phyloP scores from a whole-genome alignment of 2,888 invertebrate genomes.

The Troides helena region DNA sequence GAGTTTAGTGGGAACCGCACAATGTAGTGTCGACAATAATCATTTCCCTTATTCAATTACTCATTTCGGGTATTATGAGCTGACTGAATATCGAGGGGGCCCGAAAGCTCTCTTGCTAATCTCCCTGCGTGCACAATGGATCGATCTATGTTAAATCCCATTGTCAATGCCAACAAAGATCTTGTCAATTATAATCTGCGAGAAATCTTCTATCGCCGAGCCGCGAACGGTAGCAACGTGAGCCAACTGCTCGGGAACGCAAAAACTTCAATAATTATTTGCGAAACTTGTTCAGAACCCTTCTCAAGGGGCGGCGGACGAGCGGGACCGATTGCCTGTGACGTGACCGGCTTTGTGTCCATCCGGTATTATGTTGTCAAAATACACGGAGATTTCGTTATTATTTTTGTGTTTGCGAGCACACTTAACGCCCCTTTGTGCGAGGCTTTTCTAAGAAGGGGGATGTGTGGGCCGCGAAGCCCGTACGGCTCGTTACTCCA shows the following conservation, averaged over 20 bases:
- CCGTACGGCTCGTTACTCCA: conserved; percentile 54
- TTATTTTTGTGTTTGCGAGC: conserved; percentile 79
- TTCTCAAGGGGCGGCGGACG: conserved; percentile 72
- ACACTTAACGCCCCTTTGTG: conserved; percentile 78
- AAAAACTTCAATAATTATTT: conserved; percentile 72
- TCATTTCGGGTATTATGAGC: conserved; percentile 56
- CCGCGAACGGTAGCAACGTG: conserved; percentile 73
- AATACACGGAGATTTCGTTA: conserved; percentile 79
- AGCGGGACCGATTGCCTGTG: conserved; percentile 78
- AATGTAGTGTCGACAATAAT: conserved; percentile 46
- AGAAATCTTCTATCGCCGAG: conserved; percentile 66
- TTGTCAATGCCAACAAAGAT: conserved; percentile 75
- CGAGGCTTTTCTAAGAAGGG: conserved; percentile 66
- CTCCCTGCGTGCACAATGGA: conserved; percentile 61
- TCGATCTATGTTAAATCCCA: conserved; percentile 66
- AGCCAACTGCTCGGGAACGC: conserved; percentile 52
- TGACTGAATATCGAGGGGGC: conserved; percentile 45
- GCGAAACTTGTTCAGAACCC: conserved; percentile 75
- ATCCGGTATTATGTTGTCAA: conserved; percentile 79
- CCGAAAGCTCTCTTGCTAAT: conserved; percentile 64
- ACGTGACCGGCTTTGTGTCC: conserved; percentile 75
- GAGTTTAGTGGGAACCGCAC: conserved; percentile 61
- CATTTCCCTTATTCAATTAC: conserved; percentile 60
- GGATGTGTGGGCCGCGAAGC: conserved; percentile 67
- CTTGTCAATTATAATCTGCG: conserved; percentile 78